Percentiles rank a stretch among this genome's conserved stretches.
Conservation (phyloP, 2,113 vertebrate species). For the Festucalex cinctus region DNA sequence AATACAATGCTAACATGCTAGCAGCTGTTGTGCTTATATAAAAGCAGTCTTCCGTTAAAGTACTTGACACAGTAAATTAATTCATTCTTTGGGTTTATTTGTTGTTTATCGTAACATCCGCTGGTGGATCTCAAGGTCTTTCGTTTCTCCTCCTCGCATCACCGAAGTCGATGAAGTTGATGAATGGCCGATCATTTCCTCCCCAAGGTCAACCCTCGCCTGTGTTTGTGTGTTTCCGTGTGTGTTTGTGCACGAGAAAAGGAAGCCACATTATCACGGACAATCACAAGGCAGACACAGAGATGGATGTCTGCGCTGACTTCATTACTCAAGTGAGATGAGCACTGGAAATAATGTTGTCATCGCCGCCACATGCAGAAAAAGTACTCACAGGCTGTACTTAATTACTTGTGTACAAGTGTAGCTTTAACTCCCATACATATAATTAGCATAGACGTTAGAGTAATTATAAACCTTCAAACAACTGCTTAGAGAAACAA, state of each 20-base stretch:
- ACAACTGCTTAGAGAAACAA: too few species aligned
- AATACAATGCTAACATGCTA: too few species aligned
- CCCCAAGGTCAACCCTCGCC: background rate
- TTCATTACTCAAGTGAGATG: background rate
- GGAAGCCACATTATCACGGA: background rate
- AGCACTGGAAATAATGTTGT: background rate
- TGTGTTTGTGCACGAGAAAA: background rate
- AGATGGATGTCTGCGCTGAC: background rate
- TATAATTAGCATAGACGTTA: too few species aligned
- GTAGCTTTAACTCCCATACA: too few species aligned
- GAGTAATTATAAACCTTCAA: too few species aligned
- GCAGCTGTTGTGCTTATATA: too few species aligned
- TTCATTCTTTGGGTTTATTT: too few species aligned
- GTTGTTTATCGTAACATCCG: background rate
- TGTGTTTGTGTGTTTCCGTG: background rate
- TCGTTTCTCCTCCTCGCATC: background rate
- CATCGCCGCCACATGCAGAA: too few species aligned
- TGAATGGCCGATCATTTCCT: background rate
- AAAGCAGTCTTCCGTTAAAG: too few species aligned
- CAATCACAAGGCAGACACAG: background rate
- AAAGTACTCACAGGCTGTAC: too few species aligned
- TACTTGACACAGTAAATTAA: too few species aligned
- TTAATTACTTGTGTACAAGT: too few species aligned
- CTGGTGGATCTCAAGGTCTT: background rate
- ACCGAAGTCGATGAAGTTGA: background rate